phyloP scores from a whole-genome alignment of 2,888 invertebrate genomes.

The Tanypteryx hageni region DNA sequence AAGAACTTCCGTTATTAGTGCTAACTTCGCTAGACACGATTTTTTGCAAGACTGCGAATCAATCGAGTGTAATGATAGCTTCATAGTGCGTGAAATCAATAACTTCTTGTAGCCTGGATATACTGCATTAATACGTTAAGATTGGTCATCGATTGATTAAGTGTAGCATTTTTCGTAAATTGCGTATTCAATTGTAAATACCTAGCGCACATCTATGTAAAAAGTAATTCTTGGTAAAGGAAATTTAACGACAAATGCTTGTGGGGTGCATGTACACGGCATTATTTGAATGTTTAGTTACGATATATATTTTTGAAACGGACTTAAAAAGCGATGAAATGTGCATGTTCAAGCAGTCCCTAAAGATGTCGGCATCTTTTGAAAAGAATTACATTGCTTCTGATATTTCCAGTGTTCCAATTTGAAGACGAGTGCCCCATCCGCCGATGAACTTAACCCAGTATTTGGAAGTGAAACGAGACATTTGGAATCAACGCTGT shows the following conservation, averaged over 20 bases:
- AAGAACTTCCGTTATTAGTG: not conserved
- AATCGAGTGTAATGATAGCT: not conserved
- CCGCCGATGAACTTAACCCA: not conserved
- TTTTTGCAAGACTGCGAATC: not conserved
- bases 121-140: not conserved
- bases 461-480: not conserved
- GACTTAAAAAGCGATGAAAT: too few species aligned
- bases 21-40: not conserved
- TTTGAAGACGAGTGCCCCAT: not conserved
- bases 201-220: too few species aligned
- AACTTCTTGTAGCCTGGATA: not conserved
- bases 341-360: too few species aligned
- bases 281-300: too few species aligned
- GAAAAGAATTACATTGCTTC: not conserved
- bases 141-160: not conserved
- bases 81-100: conserved; percentile 30
- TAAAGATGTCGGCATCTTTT: not conserved
- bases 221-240: too few species aligned
- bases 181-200: too few species aligned
- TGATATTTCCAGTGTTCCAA: conserved; percentile 50
- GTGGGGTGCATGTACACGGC: too few species aligned
- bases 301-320: too few species aligned
- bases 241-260: too few species aligned
- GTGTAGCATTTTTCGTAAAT: too few species aligned
- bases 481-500: not conserved